A percentile compares a stretch with the other conserved stretches of the same genome.
Conservation (phyloP, 2,888 invertebrate genomes). For the Gerris lacustris region DNA sequence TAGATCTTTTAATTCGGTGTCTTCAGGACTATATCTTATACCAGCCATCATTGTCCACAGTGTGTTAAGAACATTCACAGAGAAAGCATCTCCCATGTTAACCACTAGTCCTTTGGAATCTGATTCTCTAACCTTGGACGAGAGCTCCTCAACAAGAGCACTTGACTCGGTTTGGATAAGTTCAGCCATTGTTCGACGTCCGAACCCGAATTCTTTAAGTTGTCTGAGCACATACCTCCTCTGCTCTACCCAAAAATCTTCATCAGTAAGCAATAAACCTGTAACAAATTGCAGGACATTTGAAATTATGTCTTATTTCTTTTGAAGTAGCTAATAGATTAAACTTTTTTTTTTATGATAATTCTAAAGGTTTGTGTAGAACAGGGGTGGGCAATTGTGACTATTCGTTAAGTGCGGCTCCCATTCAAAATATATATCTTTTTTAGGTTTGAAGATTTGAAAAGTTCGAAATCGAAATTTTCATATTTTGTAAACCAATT, state of each 20-base stretch:
- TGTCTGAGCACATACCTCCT: slow-evolving; percentile 63
- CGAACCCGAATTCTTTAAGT: slow-evolving; percentile 69
- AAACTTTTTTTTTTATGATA: too few relatives aligned
- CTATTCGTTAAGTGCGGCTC: too few relatives aligned
- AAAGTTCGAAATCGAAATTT: too few relatives aligned
- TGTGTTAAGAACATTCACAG: slow-evolving; percentile 63
- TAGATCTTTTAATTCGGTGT: slow-evolving; percentile 53
- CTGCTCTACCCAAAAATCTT: slow-evolving; percentile 61
- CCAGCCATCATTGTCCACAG: slow-evolving; percentile 77
- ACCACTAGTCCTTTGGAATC: slow-evolving; percentile 36
- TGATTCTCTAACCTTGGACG: slow-evolving; percentile 32
- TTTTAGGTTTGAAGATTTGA: too few relatives aligned
- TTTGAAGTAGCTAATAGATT: too few relatives aligned
- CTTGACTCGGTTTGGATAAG: slow-evolving; percentile 58
- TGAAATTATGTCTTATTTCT: neutral
- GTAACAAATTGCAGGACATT: slow-evolving; percentile 13
- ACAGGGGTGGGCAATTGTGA: too few relatives aligned
- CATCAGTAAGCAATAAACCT: slow-evolving; percentile 60
- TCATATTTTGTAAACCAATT: too few relatives aligned
- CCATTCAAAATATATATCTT: too few relatives aligned
- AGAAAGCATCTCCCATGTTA: slow-evolving; percentile 61
- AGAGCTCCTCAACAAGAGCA: slow-evolving; percentile 47
- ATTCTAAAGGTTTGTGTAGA: too few relatives aligned
- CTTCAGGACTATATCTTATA: slow-evolving; percentile 54
- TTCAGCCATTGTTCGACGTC: slow-evolving; percentile 60